Conservation (phyloP, 2,888 invertebrate genomes). For the Lamellibrachia columna region DNA sequence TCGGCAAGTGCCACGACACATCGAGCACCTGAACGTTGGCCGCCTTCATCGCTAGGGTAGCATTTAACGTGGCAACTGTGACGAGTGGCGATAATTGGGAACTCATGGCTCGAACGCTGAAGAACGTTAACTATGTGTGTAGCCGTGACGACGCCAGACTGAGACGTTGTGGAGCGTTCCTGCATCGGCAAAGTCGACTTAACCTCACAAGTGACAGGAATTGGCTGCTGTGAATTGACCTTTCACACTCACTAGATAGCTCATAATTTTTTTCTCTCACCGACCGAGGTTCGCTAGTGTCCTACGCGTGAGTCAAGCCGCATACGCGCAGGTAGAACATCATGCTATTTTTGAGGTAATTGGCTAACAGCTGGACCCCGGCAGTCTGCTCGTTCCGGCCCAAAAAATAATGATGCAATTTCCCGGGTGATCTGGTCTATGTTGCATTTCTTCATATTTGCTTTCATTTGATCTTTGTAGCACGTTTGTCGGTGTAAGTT, state of each 20-base stretch:
- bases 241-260: neutral
- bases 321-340: too few species aligned
- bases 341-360: too few species aligned
- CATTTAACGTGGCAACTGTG: neutral
- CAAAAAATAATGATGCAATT: too few species aligned
- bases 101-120: neutral
- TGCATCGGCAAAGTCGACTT: neutral
- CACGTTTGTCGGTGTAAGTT: too few species aligned
- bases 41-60: neutral
- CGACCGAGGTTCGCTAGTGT: too few species aligned
- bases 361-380: too few species aligned
- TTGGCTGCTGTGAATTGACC: neutral
- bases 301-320: too few species aligned
- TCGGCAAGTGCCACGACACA: constrained; percentile 57
- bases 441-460: too few species aligned
- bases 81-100: neutral
- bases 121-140: neutral
- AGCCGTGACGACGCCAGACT: neutral
- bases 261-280: too few species aligned
- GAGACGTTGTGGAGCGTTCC: neutral
- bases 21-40: constrained; percentile 50
- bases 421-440: too few species aligned
- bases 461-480: too few species aligned
- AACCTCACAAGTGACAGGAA: neutral
- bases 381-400: too few species aligned